Conservation (phyloP, 1,140 invertebrate species). For the Brachionus rotundiformis region DNA sequence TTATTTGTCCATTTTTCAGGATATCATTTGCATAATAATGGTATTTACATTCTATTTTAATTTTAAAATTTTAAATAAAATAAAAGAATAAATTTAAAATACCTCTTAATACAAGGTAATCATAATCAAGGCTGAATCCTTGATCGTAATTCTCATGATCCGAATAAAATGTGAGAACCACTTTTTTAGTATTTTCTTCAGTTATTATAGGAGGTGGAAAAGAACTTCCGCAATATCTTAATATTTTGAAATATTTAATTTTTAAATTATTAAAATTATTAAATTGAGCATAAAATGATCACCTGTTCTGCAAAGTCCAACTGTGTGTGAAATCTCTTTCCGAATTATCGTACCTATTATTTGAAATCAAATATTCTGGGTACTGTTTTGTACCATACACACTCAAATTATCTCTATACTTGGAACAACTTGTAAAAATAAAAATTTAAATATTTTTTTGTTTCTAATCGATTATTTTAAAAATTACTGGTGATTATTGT, state of each 20-base stretch:
- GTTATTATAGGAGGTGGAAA: slow-evolving; percentile 27
- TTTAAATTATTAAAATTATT: too few species aligned
- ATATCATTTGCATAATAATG: slow-evolving; percentile 1
- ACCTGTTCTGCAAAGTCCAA: slow-evolving; percentile 33
- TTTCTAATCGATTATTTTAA: too few species aligned
- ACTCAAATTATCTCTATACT: slow-evolving; percentile 15
- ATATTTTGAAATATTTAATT: not conserved
- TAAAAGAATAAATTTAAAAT: not conserved
- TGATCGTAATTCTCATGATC: slow-evolving; percentile 24
- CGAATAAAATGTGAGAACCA: slow-evolving; percentile 22
- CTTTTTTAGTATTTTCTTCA: slow-evolving; percentile 28
- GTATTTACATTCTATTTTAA: slow-evolving; percentile 20
- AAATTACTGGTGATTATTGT: not conserved
- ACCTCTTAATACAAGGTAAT: not conserved
- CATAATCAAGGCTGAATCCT: slow-evolving; percentile 1
- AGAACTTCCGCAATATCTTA: slow-evolving; percentile 30
- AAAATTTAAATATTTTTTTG: not conserved
- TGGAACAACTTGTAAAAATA: slow-evolving; percentile 12
- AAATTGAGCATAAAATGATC: not conserved
- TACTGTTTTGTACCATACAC: not conserved
- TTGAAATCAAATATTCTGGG: not conserved
- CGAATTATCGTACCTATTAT: not conserved
- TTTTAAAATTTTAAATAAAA: not conserved
- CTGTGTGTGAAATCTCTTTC: slow-evolving; percentile 15
- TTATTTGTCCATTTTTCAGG: not conserved